Percentiles rank a stretch among this genome's conserved stretches.
These are phyloP conservation scores for Anoplius nigerrimus DNA, from an alignment of 2,888 invertebrate species.

Conservation along the genomic window DNA sequence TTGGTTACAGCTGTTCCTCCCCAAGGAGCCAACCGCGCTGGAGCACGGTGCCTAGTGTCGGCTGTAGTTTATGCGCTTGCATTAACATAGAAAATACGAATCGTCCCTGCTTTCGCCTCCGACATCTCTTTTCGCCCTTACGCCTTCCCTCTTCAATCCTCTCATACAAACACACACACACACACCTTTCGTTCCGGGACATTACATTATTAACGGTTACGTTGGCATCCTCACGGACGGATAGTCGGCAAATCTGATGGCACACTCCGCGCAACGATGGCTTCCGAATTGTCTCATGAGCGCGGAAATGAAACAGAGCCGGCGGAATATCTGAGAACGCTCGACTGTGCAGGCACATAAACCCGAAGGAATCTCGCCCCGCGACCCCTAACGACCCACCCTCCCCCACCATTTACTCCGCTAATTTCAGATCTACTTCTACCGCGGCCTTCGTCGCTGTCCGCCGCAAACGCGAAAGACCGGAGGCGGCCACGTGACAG, in stretches of 20 bases:
- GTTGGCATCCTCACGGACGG: slow-evolving; percentile 44
- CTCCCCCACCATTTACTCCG: background rate
- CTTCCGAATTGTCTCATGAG: no score
- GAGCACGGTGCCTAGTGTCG: slow-evolving; percentile 49
- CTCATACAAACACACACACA: background rate
- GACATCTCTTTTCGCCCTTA: slow-evolving; percentile 5
- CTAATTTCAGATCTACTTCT: no score
- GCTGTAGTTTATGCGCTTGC: slow-evolving; percentile 62
- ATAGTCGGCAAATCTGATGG: slow-evolving; percentile 53
- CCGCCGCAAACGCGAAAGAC: no score
- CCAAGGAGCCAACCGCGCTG: slow-evolving; percentile 25
- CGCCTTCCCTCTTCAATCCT: slow-evolving; percentile 7
- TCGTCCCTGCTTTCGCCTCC: slow-evolving; percentile 31
- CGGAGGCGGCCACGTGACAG: no score
- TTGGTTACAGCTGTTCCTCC: slow-evolving; percentile 65
- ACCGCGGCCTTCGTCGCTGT: no score
- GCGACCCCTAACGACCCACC: background rate
- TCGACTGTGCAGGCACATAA: background rate
- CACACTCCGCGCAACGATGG: no score
- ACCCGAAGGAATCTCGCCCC: background rate
- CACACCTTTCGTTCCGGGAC: background rate
- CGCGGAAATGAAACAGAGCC: background rate
- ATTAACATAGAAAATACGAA: slow-evolving; percentile 70
- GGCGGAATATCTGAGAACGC: no score
- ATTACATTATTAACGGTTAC: slow-evolving; percentile 51